These are phyloP conservation scores for Hoplostethus atlanticus DNA, from an alignment of 2,797 vertebrate species.

Conservation along the genomic window DNA sequence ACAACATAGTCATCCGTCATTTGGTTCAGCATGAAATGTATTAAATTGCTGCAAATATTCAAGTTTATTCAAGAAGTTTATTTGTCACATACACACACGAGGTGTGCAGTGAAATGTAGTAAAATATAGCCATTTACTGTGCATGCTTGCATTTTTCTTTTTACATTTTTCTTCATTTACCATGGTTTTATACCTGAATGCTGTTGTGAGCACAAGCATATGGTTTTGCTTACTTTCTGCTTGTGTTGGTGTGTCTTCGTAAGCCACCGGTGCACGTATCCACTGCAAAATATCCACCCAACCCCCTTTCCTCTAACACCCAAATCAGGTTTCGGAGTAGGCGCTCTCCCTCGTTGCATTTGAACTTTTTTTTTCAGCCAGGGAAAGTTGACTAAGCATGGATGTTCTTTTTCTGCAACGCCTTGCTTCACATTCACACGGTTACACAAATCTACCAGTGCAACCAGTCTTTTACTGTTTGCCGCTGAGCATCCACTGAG, in stretches of 20 bases:
- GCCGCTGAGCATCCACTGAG: no score
- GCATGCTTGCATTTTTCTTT: not conserved
- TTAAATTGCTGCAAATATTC: not conserved
- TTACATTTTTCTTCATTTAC: slow-evolving; percentile 17
- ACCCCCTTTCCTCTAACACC: slow-evolving; percentile 16
- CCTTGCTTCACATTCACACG: not conserved
- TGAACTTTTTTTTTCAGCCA: slow-evolving; percentile 17
- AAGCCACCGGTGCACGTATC: slow-evolving; percentile 18
- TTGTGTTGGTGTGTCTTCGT: slow-evolving; percentile 12
- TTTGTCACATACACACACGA: no score
- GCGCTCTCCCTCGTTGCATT: slow-evolving; percentile 1
- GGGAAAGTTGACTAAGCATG: not conserved
- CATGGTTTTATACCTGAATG: slow-evolving; percentile 6
- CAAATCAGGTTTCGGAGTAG: slow-evolving; percentile 8
- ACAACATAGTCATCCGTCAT: slow-evolving; percentile 17
- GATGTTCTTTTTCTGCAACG: slow-evolving; percentile 9
- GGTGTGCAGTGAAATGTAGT: slow-evolving; percentile 16
- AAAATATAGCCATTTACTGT: no score
- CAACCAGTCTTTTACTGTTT: no score
- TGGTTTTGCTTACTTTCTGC: slow-evolving; percentile 48
- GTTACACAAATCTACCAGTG: not conserved
- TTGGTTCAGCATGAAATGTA: slow-evolving; percentile 1
- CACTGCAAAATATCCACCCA: slow-evolving; percentile 25
- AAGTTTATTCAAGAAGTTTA: no score
- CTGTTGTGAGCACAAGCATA: slow-evolving; percentile 33